Percentiles rank a stretch among this genome's conserved stretches.
Conservation (phyloP, 1,140 invertebrate genomes). For the Drosophila prosaltans region DNA sequence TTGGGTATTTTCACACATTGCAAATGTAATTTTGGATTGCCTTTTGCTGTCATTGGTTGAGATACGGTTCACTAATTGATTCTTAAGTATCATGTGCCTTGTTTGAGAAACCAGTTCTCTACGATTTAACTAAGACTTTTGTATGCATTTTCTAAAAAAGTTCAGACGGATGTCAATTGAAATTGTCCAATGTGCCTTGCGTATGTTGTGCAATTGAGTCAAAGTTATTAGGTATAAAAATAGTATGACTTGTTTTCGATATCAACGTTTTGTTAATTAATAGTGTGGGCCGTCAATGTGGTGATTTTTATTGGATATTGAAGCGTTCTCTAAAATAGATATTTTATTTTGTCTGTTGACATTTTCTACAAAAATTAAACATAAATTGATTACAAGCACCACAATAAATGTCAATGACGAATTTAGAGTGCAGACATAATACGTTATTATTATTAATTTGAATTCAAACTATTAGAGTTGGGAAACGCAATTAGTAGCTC, state of each 20-base stretch:
- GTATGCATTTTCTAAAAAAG: conserved; percentile 29
- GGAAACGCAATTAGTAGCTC: background rate
- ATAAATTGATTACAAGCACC: no score
- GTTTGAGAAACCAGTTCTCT: conserved; percentile 40
- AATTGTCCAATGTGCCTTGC: background rate
- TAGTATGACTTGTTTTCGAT: background rate
- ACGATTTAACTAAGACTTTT: conserved; percentile 23
- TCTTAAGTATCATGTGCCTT: conserved; percentile 58
- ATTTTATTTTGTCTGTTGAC: no score
- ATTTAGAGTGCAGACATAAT: background rate
- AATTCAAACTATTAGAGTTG: background rate
- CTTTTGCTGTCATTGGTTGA: conserved; percentile 41
- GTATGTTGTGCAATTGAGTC: background rate
- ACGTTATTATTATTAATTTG: background rate
- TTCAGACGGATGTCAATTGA: conserved; percentile 30
- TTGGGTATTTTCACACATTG: conserved; percentile 71
- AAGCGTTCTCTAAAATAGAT: no score
- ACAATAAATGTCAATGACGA: no score
- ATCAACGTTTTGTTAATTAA: background rate
- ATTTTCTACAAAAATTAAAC: no score
- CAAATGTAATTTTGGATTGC: conserved; percentile 55
- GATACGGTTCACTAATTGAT: conserved; percentile 70
- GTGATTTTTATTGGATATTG: background rate
- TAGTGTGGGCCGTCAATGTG: background rate
- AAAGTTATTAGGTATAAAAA: conserved; percentile 2